Base-by-base conservation (phyloP, 1,140 invertebrate genomes). In the Aradophagus sp. region DNA sequence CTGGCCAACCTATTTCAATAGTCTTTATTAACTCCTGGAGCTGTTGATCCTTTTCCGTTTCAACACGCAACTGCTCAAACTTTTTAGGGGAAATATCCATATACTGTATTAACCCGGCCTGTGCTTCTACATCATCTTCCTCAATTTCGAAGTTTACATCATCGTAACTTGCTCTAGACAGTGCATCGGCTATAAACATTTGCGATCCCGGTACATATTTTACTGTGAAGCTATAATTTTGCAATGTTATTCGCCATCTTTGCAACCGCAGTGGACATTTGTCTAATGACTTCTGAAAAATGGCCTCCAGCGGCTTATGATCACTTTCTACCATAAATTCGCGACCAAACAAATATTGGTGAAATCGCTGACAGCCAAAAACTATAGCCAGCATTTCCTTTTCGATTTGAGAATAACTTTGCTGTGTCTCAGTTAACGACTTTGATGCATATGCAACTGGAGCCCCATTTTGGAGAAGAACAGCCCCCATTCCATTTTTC, bases 381-480 rank as follows among this genome's bases (percentile, higher is more conserved):
- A 87, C 71, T 3, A 88, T 77, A 1, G 85, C 86, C 11, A 88
- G 56, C 52, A 78, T 73, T 75, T 88, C 86, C 67, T 85, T 83
- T 47, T 85, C 82, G 34, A 83, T 80, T 63, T 83, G 78, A 1
- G 77, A 69, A 45, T 85, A 87, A 6, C 66, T 69, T 38, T 76
- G 44, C 68, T 87, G 76, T 35, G 75, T 61, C 11, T 50, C 55
- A 4, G 47, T 76, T 38, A 80, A 45, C 2, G 70, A 31, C 63
- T 75, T 73, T 2, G 75, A 56, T 2, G 35, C 52, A 32, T 50
- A 56, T 0, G 13, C 7, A 0, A 56, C 16, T 29, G 39, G 83
- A n/a, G 67, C 45, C 10, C 67, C 47, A 41, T 81, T 69, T 61
- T 89, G 86, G 4, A 85, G 32, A 1, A 88, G 27, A 6, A 82